Conservation (phyloP, 2,797 vertebrate genomes). For the Enteromius radiatus region DNA sequence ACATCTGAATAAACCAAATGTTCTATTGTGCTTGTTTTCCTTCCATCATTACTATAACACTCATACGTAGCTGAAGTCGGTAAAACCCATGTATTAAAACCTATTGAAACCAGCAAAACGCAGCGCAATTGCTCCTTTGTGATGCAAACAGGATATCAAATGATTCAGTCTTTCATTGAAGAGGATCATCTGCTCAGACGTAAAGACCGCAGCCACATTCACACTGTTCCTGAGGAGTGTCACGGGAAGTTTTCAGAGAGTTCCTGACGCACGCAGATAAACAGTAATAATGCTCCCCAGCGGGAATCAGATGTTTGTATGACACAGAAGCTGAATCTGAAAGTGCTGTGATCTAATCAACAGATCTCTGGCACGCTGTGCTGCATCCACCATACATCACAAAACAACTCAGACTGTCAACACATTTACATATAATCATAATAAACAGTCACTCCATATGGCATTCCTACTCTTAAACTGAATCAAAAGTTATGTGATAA, state of each 20-base stretch:
- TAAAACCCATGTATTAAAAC: slow-evolving; percentile 28
- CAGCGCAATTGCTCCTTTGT: slow-evolving; percentile 66
- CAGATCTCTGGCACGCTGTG: slow-evolving; percentile 24
- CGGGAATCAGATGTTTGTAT: slow-evolving; percentile 43
- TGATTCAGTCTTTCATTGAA: slow-evolving; percentile 61
- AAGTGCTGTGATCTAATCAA: slow-evolving; percentile 25
- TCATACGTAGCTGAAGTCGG: not conserved
- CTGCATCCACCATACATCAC: slow-evolving; percentile 1
- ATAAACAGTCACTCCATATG: not conserved
- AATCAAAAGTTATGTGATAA: not conserved
- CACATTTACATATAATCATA: not conserved
- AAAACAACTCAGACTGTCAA: slow-evolving; percentile 18
- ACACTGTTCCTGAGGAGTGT: slow-evolving; percentile 30
- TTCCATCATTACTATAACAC: not conserved
- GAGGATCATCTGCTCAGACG: slow-evolving; percentile 52
- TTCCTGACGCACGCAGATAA: slow-evolving; percentile 31
- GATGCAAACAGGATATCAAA: slow-evolving; percentile 62
- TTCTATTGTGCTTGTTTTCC: slow-evolving; percentile 10
- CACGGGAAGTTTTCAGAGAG: slow-evolving; percentile 42
- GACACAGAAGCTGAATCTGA: slow-evolving; percentile 17
- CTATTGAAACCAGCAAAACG: slow-evolving; percentile 53
- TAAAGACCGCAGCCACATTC: slow-evolving; percentile 35
- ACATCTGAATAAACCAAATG: slow-evolving; percentile 46
- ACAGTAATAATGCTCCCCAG: slow-evolving; percentile 49
- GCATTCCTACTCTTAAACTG: not conserved